Conservation (phyloP, 2,113 vertebrate species). For the Antechinus flavipes region DNA sequence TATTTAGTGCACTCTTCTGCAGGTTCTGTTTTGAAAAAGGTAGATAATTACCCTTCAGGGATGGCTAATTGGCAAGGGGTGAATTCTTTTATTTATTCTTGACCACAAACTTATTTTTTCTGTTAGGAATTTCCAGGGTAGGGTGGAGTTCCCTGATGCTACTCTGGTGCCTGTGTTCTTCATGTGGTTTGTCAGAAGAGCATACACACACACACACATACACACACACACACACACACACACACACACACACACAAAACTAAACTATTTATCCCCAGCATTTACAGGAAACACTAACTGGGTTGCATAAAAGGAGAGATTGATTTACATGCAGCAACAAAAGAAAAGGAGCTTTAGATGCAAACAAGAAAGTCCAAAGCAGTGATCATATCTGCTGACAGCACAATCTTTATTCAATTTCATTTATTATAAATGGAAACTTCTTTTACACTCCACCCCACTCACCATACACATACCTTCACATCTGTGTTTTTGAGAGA, state of each 20-base stretch:
- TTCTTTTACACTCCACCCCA: constrained; percentile 40
- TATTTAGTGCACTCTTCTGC: not conserved
- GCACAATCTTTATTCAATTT: constrained; percentile 50
- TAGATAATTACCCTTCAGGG: not conserved
- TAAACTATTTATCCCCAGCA: constrained; percentile 61
- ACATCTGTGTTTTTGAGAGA: constrained; percentile 52
- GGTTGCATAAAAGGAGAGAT: constrained; percentile 65
- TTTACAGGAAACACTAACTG: constrained; percentile 69
- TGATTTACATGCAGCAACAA: constrained; percentile 43
- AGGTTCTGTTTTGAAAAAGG: not conserved
- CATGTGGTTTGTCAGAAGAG: constrained; percentile 74
- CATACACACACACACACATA: constrained; percentile 35
- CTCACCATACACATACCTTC: constrained; percentile 60
- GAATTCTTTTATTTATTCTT: constrained; percentile 56
- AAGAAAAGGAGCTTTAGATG: constrained; percentile 45
- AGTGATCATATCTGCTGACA: constrained; percentile 45
- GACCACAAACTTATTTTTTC: constrained; percentile 56
- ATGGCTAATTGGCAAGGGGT: constrained; percentile 31
- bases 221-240: constrained; percentile 25
- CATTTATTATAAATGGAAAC: constrained; percentile 54
- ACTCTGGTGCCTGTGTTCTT: constrained; percentile 71
- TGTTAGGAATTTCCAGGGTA: constrained; percentile 43
- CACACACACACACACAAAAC: constrained; percentile 48
- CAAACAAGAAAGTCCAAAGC: not conserved
- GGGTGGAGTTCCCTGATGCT: constrained; percentile 45